Evolutionary conservation across 2,113 vertebrate species (phyloP).

Genomic region (Mesocricetus auratus): DNA sequence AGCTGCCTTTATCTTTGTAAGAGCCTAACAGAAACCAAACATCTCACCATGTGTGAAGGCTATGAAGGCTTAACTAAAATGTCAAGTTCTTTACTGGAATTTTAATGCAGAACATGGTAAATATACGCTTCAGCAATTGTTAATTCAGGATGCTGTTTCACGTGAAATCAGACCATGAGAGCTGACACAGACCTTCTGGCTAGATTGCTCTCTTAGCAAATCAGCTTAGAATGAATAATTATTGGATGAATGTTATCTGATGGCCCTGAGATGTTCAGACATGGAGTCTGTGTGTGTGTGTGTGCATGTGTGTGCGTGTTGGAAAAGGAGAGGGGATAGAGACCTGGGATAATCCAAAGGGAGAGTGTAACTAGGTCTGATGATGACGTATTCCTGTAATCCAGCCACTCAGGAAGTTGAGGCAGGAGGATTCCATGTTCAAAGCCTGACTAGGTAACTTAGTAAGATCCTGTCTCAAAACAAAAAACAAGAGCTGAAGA

Average conservation of each 20-base stretch:
- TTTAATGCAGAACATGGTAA: constrained; percentile 9
- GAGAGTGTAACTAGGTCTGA: not conserved
- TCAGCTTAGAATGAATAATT: constrained; percentile 20
- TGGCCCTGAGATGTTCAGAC: not conserved
- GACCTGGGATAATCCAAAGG: not conserved
- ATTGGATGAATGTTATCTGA: not conserved
- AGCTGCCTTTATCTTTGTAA: constrained; percentile 14
- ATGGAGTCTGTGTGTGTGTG: not conserved
- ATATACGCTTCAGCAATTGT: constrained; percentile 19
- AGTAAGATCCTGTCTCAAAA: not conserved
- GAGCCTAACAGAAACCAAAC: constrained; percentile 33
- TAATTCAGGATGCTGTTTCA: not conserved
- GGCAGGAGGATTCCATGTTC: not conserved
- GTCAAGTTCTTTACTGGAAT: constrained; percentile 64
- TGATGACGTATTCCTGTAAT: not conserved
- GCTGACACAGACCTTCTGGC: not conserved
- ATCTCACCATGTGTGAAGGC: constrained; percentile 21
- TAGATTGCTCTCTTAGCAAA: constrained; percentile 30
- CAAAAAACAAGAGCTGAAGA: not conserved
- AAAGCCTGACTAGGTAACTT: not conserved
- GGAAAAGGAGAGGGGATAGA: not conserved
- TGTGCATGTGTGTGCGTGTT: not conserved
- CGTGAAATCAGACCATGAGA: not conserved
- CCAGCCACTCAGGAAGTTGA: not conserved
- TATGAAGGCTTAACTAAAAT: constrained; percentile 52